Percentiles rank a stretch among this genome's conserved stretches.
phyloP scores from a whole-genome alignment of 2,113 vertebrate species.

The Campylorhamphus procurvoides region DNA sequence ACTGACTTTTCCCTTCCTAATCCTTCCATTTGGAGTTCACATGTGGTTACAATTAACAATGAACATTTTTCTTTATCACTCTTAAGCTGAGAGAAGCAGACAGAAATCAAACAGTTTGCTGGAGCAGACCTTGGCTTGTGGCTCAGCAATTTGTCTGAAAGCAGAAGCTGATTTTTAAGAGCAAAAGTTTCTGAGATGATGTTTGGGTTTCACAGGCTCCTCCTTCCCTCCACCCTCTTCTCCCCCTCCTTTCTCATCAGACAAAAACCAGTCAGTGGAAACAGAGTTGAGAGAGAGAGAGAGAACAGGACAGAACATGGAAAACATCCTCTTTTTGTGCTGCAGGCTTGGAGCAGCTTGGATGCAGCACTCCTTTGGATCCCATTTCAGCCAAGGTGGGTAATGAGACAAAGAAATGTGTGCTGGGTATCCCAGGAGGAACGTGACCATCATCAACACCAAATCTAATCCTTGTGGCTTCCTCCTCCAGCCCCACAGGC shows the following conservation, averaged over 20 bases:
- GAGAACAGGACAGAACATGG: neutral
- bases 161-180: neutral
- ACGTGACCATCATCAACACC: neutral
- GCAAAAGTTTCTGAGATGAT: neutral
- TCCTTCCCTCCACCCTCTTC: neutral
- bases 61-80: conserved; percentile 34
- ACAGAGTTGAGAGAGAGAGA: neutral
- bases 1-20: neutral
- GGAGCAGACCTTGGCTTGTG: neutral
- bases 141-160: neutral
- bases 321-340: neutral
- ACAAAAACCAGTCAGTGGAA: neutral
- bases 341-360: neutral
- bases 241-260: neutral
- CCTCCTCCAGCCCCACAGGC: neutral
- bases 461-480: neutral
- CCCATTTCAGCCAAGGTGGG: neutral
- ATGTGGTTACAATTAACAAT: conserved; percentile 42
- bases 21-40: neutral
- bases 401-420: neutral
- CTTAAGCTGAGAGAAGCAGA: neutral
- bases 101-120: neutral
- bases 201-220: neutral
- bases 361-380: neutral
- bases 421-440: neutral